Percentiles rank a stretch among this genome's conserved stretches.
Evolutionary conservation across 2,797 vertebrate genomes (phyloP).

Genomic region (Cossypha dichroa): DNA sequence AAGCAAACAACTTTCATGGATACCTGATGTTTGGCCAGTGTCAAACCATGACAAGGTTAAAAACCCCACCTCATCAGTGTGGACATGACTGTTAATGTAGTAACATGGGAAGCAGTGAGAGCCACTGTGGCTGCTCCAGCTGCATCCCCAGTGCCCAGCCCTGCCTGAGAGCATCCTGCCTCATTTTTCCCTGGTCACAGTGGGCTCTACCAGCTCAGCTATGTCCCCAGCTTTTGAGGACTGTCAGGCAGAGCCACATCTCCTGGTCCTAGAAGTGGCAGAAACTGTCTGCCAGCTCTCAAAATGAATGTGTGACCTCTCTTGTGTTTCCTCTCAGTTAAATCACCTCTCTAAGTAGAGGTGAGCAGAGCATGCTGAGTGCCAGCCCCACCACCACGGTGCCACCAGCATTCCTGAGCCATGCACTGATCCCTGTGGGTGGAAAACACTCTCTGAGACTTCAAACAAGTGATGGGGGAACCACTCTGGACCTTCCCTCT

Average conservation of each 20-base stretch:
- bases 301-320: accelerated
- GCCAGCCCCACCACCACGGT: background rate
- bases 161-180: background rate
- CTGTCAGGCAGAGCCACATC: background rate
- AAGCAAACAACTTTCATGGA: background rate
- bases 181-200: background rate
- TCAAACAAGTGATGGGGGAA: background rate
- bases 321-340: background rate
- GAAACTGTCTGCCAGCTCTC: background rate
- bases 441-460: background rate
- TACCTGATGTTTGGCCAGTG: background rate
- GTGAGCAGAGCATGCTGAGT: background rate
- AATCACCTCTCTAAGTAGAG: background rate
- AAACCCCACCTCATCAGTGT: no score
- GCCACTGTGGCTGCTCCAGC: background rate
- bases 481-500: background rate
- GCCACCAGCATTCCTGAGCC: background rate
- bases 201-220: background rate
- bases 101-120: accelerated
- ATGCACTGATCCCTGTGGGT: accelerated
- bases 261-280: background rate
- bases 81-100: background rate
- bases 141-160: background rate
- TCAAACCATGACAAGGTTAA: background rate
- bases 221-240: background rate